Evolutionary conservation across 2,888 invertebrate species (phyloP), one percentile per base, ranked within the genome.

Genomic region (Escarpia spicata): DNA sequence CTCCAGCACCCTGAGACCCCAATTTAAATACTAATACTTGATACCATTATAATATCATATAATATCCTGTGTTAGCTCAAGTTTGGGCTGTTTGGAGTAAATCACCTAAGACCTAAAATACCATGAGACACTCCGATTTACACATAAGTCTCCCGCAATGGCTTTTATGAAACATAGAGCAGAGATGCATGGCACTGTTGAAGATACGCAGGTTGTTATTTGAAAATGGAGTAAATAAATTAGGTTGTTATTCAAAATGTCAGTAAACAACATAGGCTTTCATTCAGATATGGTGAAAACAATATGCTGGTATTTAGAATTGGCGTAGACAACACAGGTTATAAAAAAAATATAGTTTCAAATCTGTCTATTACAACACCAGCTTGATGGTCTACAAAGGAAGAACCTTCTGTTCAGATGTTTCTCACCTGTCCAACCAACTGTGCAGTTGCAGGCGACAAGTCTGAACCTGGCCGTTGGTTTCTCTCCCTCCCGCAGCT

Each of bases 381-480:
- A 19, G 75, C 26, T 75, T 75, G 19, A 75, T 26, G 6, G 26
- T 19, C 26, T 19, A 26, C 75, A 75, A 26, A 26, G 75, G 19
- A 19, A 26, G 75, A 26, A 19, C 0, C 1, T 26, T 26, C 26
- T 75, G 75, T 75, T 75, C 75, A 3, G 2, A 75, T 2, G 19
- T 75, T 15, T 75, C 75, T 26, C 75, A 75, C 75, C 75, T 75
- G 75, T 75, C 75, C 75, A 75, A 26, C 75, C 75, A 75, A 75
- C 75, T 75, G 75, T 75, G 75, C 75, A 75, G 75, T 75, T 75
- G 75, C 75, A 75, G 26, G 19, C 75, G 75, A 75, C 75, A 75
- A 75, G 75, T 75, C 75, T 75, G 75, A 75, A 75, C 75, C 75
- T 75, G 75, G 75, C 75, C 75, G 75, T 75, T 75, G 75, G 26